Percentiles rank a stretch among this genome's conserved stretches.
Conservation (phyloP, 1,140 invertebrate genomes). For the Drosophila triauraria region DNA sequence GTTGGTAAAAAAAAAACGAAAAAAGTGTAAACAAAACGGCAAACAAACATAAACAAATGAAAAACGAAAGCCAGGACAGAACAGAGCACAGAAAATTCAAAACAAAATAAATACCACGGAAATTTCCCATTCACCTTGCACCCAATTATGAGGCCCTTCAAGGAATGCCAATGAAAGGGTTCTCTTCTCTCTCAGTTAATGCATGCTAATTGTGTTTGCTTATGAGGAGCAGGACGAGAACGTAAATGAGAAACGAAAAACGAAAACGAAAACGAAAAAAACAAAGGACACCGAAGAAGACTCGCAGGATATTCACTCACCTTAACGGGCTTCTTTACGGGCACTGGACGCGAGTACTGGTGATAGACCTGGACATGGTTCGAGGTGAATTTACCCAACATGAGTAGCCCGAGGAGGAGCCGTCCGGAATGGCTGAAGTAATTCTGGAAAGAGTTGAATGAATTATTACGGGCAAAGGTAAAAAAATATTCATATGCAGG, state of each 20-base stretch:
- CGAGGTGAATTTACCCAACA: slow-evolving; percentile 84
- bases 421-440: background rate
- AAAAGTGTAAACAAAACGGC: slow-evolving; percentile 26
- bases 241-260: slow-evolving; percentile 31
- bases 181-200: slow-evolving; percentile 45
- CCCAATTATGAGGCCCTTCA: slow-evolving; percentile 64
- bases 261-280: slow-evolving; percentile 11
- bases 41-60: slow-evolving; percentile 28
- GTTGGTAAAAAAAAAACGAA: background rate
- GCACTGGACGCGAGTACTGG: slow-evolving; percentile 75
- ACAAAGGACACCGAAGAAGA: slow-evolving; percentile 2
- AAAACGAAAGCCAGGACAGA: slow-evolving; percentile 37
- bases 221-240: slow-evolving; percentile 40
- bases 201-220: slow-evolving; percentile 81
- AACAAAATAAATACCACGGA: slow-evolving; percentile 50
- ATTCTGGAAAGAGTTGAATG: slow-evolving; percentile 29
- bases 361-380: slow-evolving; percentile 84
- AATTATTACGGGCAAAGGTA: slow-evolving; percentile 10
- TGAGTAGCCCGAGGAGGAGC: slow-evolving; percentile 39
- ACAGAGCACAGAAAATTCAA: slow-evolving; percentile 26
- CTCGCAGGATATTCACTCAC: slow-evolving; percentile 52
- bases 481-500: slow-evolving; percentile 1
- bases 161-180: slow-evolving; percentile 60
- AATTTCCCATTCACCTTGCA: slow-evolving; percentile 47
- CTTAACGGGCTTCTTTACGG: slow-evolving; percentile 80